Percentiles rank a stretch among this genome's conserved stretches.
Evolutionary conservation across 1,140 invertebrate genomes (phyloP).

Genomic region (Lerema accius): DNA sequence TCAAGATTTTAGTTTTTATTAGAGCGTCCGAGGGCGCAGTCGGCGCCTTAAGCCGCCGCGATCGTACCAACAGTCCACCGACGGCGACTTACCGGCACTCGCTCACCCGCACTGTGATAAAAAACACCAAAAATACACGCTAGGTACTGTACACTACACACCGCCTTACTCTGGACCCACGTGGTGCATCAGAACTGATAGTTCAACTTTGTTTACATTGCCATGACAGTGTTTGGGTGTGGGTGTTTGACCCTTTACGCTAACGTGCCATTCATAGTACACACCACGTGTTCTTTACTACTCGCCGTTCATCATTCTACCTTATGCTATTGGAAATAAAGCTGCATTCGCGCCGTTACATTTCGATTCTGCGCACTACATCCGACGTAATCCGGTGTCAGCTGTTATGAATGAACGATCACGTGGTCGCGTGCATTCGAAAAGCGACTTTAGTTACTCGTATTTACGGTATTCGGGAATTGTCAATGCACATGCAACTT

Average conservation of each 20-base stretch:
- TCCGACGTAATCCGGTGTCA: constrained; percentile 16
- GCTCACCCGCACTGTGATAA: constrained; percentile 66
- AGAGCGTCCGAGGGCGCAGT: constrained; percentile 68
- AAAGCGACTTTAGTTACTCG: constrained; percentile 25
- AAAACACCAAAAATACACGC: constrained; percentile 61
- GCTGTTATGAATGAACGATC: constrained; percentile 24
- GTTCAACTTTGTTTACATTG: constrained; percentile 45
- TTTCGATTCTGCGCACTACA: constrained; percentile 53
- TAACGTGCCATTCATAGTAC: constrained; percentile 35
- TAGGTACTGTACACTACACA: constrained; percentile 32
- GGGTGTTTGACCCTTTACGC: constrained; percentile 56
- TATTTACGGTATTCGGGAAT: constrained; percentile 33
- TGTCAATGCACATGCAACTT: constrained; percentile 22
- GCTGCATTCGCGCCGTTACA: constrained; percentile 37
- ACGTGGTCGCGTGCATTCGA: constrained; percentile 18
- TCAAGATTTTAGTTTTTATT: constrained; percentile 63
- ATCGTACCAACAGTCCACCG: constrained; percentile 50
- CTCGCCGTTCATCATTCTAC: constrained; percentile 38
- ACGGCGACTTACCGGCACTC: constrained; percentile 47
- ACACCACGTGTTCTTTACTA: constrained; percentile 61
- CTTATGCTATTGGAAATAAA: constrained; percentile 23
- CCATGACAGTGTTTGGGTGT: constrained; percentile 46
- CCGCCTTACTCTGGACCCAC: constrained; percentile 13
- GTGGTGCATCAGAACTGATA: not conserved
- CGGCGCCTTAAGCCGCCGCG: constrained; percentile 59